Conservation (phyloP, 53 echinoderm and acorn worm species). For the Henricia sp. region DNA sequence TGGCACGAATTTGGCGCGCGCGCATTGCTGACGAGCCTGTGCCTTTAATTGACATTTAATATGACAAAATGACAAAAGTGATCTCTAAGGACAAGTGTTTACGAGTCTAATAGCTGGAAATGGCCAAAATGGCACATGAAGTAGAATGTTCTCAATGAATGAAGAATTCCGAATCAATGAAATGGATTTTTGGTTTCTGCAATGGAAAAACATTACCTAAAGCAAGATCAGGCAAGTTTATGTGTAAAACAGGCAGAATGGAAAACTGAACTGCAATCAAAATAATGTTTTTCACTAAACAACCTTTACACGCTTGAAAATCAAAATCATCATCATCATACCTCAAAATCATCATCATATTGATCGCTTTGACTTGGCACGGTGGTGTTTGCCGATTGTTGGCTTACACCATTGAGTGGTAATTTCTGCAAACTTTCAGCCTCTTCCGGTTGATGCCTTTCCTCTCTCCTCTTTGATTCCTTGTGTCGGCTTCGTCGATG, state of each 20-base stretch:
- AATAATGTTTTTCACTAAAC: background rate
- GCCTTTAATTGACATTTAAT: too few species aligned
- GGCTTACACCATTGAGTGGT: background rate
- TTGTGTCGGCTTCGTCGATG: background rate
- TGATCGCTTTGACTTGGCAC: slow-evolving; percentile 32
- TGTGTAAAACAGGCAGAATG: background rate
- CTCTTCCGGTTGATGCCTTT: too few species aligned
- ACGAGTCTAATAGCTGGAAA: background rate
- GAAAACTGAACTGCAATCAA: background rate
- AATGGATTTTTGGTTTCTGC: background rate
- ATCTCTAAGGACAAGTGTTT: background rate
- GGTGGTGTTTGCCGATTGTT: background rate
- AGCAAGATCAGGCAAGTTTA: background rate
- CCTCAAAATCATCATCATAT: slow-evolving; percentile 92
- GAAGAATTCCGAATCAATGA: background rate
- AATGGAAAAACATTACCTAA: background rate
- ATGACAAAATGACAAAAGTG: background rate
- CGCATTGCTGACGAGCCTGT: too few species aligned
- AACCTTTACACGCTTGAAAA: background rate
- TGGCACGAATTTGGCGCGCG: too few species aligned
- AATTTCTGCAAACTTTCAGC: too few species aligned
- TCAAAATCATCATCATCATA: slow-evolving; percentile 6
- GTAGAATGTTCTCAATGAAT: background rate
- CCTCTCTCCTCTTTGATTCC: slow-evolving; percentile 29
- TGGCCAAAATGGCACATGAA: background rate